These are phyloP conservation scores for Helogale parvula DNA, from an alignment of 2,113 vertebrate genomes.

Conservation along the genomic window DNA sequence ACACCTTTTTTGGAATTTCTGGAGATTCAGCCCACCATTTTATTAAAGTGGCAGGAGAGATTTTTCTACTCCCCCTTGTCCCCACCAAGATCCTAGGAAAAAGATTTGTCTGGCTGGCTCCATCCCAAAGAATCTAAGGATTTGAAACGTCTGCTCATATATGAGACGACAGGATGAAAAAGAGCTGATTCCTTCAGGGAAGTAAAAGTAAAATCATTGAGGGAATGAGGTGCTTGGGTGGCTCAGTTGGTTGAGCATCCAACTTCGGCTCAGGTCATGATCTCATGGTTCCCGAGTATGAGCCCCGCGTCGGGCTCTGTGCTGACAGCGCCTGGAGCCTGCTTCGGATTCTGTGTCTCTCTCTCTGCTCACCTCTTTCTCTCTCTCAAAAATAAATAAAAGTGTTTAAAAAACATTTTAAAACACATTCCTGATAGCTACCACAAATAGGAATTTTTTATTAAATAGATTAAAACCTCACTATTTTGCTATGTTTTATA, in stretches of 20 bases:
- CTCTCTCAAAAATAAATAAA: neutral
- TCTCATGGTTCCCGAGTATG: neutral
- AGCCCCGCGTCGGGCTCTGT: neutral
- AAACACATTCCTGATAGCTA: neutral
- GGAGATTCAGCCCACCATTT: neutral
- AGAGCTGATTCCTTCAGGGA: neutral
- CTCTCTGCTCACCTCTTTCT: neutral
- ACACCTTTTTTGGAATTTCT: neutral
- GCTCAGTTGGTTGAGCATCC: neutral
- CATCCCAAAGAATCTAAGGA: neutral
- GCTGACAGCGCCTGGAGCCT: neutral
- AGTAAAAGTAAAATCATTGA: neutral
- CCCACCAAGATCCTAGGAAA: neutral
- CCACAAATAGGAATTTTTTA: neutral
- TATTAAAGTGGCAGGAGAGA: neutral
- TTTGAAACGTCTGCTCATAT: neutral
- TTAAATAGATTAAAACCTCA: conserved; percentile 6
- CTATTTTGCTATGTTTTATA: neutral
- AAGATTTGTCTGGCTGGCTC: neutral
- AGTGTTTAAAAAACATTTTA: neutral
- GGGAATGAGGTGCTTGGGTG: neutral
- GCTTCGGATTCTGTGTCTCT: neutral
- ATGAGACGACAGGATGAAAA: neutral
- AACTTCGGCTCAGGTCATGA: neutral
- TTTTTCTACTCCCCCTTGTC: neutral